Base-by-base conservation (phyloP, 1,140 invertebrate genomes). In the Aphaenogaster ashmeadi region DNA sequence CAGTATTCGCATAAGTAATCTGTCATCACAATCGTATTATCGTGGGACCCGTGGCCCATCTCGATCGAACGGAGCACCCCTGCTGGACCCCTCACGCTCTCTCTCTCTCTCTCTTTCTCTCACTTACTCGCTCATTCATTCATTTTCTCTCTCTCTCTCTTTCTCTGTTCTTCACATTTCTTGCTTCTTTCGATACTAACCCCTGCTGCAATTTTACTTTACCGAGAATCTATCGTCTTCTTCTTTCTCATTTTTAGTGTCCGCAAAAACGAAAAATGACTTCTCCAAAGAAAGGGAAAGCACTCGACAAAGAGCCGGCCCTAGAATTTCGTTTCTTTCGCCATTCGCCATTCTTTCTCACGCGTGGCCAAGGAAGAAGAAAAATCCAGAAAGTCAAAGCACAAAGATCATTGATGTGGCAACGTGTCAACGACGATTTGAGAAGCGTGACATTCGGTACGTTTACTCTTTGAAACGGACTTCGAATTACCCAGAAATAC, bases 11-110 rank as follows among this genome's bases (percentile, higher is more conserved):
- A 72, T n/a, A 60, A 89, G 69, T 90, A 91, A 91, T 88, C 85
- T 86, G 47, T 89, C 80, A 91, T 91, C 88, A 83, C 88, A 91
- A 88, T 74, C 58, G 38, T 56, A 67, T 74, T 86, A 90, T 71
- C 50, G 64, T 81, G 58, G 9, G 52, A 87, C 62, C 80, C 67
- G 69, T 58, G 80, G 64, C 50, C 64, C 44, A 33, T 9, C 52
- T 75, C 15, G 44, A 44, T 77, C 87, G 87, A 91, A 71, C 86
- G 72, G 62, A 88, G 83, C 89, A 86, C 41, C 72, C 85, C 91
- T 89, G 88, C 44, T 80, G 67, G 64, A 56, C 77, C 58, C 83
- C 54, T 86, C 71, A 87, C 75, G 36, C 66, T 56, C 75, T 56
- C 38, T 77, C 60, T 21, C 36, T 50, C 27, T 62, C 27, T 64